Conservation (phyloP, 2,888 invertebrate species). For the Drosophila subquinaria region DNA sequence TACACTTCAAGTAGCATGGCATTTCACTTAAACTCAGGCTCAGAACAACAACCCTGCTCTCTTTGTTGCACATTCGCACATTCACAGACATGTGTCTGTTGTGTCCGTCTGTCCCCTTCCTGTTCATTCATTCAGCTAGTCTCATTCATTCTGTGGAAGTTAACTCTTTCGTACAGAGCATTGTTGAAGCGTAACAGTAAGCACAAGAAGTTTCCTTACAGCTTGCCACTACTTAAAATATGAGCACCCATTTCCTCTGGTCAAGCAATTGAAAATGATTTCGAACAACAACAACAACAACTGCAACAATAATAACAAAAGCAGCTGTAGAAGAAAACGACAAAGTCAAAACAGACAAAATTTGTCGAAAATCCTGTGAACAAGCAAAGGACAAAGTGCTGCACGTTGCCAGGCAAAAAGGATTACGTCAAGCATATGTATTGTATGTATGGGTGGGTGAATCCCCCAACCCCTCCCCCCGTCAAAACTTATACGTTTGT, state of each 20-base stretch:
- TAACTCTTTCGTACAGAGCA: constrained; percentile 67
- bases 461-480: constrained; percentile 6
- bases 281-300: constrained; percentile 49
- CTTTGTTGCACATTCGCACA: constrained; percentile 64
- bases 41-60: constrained; percentile 45
- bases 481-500: constrained; percentile 74
- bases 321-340: constrained; percentile 33
- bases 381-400: constrained; percentile 80
- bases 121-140: not conserved
- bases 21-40: constrained; percentile 59
- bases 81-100: constrained; percentile 16
- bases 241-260: constrained; percentile 80
- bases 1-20: constrained; percentile 72
- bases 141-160: constrained; percentile 16
- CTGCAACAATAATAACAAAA: constrained; percentile 30
- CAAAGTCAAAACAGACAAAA: constrained; percentile 80
- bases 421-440: constrained; percentile 83
- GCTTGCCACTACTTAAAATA: constrained; percentile 79
- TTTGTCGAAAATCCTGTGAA: constrained; percentile 81
- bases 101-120: constrained; percentile 10
- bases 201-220: constrained; percentile 68
- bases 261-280: constrained; percentile 82
- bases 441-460: constrained; percentile 71
- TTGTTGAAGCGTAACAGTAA: constrained; percentile 81
- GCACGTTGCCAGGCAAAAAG: constrained; percentile 76